phyloP scores from a whole-genome alignment of 2,797 vertebrate genomes.

The Morelia viridis region DNA sequence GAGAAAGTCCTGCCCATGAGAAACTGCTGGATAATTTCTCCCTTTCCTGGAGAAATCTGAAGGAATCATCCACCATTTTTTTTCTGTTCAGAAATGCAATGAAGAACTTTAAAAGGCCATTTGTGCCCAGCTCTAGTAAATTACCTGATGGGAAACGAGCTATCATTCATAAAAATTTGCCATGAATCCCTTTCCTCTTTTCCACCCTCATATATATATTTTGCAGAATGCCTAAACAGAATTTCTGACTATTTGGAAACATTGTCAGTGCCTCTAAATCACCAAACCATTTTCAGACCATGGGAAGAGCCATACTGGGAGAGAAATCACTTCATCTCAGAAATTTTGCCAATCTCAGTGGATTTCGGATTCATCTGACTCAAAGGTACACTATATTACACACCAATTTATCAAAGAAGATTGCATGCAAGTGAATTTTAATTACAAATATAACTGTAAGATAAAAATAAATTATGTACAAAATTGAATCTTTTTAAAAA shows the following conservation, averaged over 20 bases:
- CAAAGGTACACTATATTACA: neutral
- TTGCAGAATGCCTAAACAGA: neutral
- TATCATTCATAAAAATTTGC: neutral
- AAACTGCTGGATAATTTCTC: too few species aligned
- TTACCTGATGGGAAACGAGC: neutral
- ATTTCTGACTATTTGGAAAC: neutral
- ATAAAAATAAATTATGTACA: neutral
- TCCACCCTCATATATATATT: neutral
- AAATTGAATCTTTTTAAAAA: neutral
- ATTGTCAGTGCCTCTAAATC: neutral
- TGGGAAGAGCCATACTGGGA: neutral
- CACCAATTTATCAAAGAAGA: neutral
- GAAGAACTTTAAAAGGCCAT: neutral
- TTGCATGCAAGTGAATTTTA: neutral
- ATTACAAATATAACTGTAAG: neutral
- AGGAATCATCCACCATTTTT: too few species aligned
- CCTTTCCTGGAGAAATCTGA: too few species aligned
- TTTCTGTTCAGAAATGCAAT: neutral
- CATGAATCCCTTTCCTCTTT: neutral
- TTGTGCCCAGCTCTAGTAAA: neutral
- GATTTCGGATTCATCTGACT: neutral
- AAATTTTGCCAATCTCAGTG: neutral
- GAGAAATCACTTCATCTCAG: neutral
- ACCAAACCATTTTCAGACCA: neutral
- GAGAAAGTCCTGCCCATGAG: too few species aligned